Conservation (phyloP, 2,113 vertebrate species). For the Oceanodroma tethys region DNA sequence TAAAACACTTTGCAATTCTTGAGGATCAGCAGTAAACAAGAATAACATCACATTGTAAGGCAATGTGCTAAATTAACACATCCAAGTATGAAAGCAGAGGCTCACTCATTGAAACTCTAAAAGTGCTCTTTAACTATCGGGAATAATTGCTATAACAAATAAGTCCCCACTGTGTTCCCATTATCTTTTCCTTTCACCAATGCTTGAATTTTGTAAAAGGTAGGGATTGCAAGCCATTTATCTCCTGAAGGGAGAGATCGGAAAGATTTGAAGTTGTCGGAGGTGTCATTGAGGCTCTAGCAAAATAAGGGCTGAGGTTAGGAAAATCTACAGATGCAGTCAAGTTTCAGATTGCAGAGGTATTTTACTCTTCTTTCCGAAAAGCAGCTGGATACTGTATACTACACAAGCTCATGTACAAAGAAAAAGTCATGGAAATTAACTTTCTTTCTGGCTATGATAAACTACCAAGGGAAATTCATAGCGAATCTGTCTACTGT, state of each 20-base stretch:
- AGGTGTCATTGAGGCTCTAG: neutral
- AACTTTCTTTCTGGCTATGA: constrained; percentile 47
- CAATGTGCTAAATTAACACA: neutral
- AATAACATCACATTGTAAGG: neutral
- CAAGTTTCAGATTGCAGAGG: neutral
- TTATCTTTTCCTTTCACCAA: neutral
- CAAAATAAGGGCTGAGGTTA: constrained; percentile 8
- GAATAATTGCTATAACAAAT: constrained; percentile 14
- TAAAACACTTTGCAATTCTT: neutral
- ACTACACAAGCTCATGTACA: neutral
- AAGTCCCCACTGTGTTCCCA: neutral
- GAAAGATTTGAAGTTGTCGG: constrained; percentile 14
- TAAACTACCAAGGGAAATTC: constrained; percentile 57
- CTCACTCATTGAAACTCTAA: neutral
- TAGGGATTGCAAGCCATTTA: neutral
- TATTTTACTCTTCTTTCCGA: constrained; percentile 2
- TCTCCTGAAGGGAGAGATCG: neutral
- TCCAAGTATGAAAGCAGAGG: neutral
- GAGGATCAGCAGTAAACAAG: neutral
- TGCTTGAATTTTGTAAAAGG: neutral
- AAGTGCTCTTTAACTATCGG: neutral
- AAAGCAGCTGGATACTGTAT: neutral
- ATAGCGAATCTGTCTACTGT: constrained; percentile 15
- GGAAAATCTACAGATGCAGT: neutral
- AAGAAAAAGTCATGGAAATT: constrained; percentile 54